Evolutionary conservation across 1,140 invertebrate genomes (phyloP).

Genomic region (Hirudo medicinalis): DNA sequence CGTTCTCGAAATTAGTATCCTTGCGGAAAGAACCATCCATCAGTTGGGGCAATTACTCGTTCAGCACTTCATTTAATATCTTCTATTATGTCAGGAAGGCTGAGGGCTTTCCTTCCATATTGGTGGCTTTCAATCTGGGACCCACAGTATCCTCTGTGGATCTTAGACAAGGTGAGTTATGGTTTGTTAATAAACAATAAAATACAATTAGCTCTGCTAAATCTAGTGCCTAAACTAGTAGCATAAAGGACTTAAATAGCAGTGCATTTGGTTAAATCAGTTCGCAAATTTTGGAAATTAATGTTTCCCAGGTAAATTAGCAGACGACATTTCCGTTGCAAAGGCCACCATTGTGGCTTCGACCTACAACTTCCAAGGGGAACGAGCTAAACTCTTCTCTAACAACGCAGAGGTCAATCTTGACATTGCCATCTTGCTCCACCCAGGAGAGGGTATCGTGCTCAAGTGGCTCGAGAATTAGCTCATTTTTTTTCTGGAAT

Average conservation of each 20-base stretch:
- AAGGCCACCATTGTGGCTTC: conserved; percentile 17
- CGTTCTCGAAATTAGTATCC: conserved; percentile 30
- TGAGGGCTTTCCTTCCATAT: conserved; percentile 32
- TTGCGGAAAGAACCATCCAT: conserved; percentile 35
- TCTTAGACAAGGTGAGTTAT: conserved; percentile 22
- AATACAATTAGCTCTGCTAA: neutral
- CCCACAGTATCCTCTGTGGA: conserved; percentile 25
- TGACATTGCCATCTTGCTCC: conserved; percentile 12
- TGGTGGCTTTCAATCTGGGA: conserved; percentile 35
- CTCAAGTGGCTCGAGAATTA: conserved; percentile 16
- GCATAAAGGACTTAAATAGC: too few species aligned
- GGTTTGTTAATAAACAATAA: neutral
- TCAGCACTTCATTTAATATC: conserved; percentile 26
- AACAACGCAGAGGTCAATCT: conserved; percentile 16
- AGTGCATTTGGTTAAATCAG: too few species aligned
- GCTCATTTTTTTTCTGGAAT: too few species aligned
- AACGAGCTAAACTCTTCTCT: conserved; percentile 12
- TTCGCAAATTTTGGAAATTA: too few species aligned
- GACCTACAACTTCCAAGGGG: conserved; percentile 22
- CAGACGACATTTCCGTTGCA: conserved; percentile 11
- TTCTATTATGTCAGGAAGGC: conserved; percentile 34
- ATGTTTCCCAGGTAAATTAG: neutral
- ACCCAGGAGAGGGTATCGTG: conserved; percentile 23
- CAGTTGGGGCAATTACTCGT: conserved; percentile 33
- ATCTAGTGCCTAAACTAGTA: neutral